Base-by-base conservation (phyloP, 2,113 vertebrate genomes). In the Sminthopsis crassicaudata region DNA sequence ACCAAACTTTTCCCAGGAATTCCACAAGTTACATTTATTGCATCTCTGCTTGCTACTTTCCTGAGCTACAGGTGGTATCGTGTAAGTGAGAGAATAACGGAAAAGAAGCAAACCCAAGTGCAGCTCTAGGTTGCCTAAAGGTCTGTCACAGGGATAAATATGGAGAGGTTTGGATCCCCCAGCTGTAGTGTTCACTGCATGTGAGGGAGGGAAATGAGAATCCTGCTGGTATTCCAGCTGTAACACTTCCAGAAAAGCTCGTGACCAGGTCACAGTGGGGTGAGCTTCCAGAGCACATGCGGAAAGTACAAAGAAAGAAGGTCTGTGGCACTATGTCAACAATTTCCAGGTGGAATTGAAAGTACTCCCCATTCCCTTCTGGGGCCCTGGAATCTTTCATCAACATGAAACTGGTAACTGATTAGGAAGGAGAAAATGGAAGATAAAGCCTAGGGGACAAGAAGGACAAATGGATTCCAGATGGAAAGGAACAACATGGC, bases 391-490 rank as follows among this genome's bases (percentile, higher is more conserved):
- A 84, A 92, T 91, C 92, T 96, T 97, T 97, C 95, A 94, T 96
- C 93, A 96, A 95, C 96, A 53, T 91, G 53, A 96, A 95, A 55
- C 90, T 93, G 96, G 95, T 90, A 92, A 96, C 54, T 95, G 95
- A 96, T 97, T 95, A 91, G 94, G 94, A 89, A 92, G 51, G 90
- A 96, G 97, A 92, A 92, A 96, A 96, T 91, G 92, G 90, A 96
- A 97, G 90, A 93, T 95, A 88, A 93, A 94, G 53, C 94, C 89
- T 22, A 19, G 93, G 96, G 95, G 92, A 91, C 95, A 92, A 88
- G 89, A 91, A 95, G 90, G 96, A 96, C 92, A 97, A 97, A 97
- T 95, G 88, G 96, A 67, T 97, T 96, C 94, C 97, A 98, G 96
- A 96, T 96, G 95, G 53, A 48, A 24, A 51, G 90, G 46, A 8